Conservation (phyloP, 1,140 invertebrate genomes). For the Zaprionus gabonicus region DNA sequence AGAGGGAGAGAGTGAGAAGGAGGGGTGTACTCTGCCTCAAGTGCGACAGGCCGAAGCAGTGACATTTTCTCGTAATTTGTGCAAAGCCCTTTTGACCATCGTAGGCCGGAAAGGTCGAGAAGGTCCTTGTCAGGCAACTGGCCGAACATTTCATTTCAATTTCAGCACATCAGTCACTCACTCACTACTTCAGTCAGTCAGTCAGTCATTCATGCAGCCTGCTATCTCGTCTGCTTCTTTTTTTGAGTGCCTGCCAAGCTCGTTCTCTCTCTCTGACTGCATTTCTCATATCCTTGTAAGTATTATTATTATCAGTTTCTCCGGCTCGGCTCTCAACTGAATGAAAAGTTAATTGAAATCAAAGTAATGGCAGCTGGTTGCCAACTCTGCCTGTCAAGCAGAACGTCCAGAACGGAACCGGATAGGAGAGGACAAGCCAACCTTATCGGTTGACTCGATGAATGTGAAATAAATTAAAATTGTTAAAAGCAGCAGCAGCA, state of each 20-base stretch:
- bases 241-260: constrained; percentile 9
- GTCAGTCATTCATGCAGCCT: constrained; percentile 33
- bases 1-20: neutral
- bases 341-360: constrained; percentile 83
- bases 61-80: constrained; percentile 79
- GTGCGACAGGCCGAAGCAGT: constrained; percentile 34
- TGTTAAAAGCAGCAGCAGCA: constrained; percentile 62
- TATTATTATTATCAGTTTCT: constrained; percentile 76
- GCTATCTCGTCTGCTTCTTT: constrained; percentile 3
- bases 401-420: constrained; percentile 18
- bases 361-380: constrained; percentile 72
- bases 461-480: constrained; percentile 80
- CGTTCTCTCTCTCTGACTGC: neutral
- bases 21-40: neutral
- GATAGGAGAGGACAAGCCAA: constrained; percentile 1
- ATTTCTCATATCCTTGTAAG: constrained; percentile 76
- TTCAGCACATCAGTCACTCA: constrained; percentile 41
- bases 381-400: constrained; percentile 17
- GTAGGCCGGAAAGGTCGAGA: constrained; percentile 27
- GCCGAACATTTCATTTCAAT: constrained; percentile 70
- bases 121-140: constrained; percentile 30
- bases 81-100: constrained; percentile 65
- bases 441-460: constrained; percentile 73
- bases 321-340: constrained; percentile 40
- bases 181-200: constrained; percentile 40